Conservation (phyloP, 2,888 invertebrate species). For the Orgyia antiqua region DNA sequence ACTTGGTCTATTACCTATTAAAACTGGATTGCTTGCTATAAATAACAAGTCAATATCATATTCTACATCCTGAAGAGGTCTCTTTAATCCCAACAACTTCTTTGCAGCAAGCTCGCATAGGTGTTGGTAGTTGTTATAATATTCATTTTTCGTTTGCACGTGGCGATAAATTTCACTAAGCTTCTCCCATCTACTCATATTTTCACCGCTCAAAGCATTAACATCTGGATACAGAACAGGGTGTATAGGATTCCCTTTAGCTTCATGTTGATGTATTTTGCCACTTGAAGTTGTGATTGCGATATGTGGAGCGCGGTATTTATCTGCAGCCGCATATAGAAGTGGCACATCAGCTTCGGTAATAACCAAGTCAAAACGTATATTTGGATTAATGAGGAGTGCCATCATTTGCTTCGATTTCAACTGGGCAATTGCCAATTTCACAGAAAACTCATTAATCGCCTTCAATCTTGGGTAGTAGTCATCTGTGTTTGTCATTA, state of each 20-base stretch:
- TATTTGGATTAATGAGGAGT: slow-evolving; percentile 53
- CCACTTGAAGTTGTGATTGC: slow-evolving; percentile 70
- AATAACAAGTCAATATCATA: slow-evolving; percentile 64
- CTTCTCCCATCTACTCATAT: slow-evolving; percentile 60
- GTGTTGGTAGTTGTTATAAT: slow-evolving; percentile 53
- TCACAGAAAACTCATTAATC: slow-evolving; percentile 50
- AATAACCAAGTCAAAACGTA: slow-evolving; percentile 76
- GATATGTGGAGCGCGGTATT: slow-evolving; percentile 74
- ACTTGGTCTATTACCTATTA: slow-evolving; percentile 59
- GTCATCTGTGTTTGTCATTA: slow-evolving; percentile 58
- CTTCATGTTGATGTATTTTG: slow-evolving; percentile 63
- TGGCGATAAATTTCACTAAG: slow-evolving; percentile 48
- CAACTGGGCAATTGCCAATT: slow-evolving; percentile 57
- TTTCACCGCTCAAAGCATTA: slow-evolving; percentile 55
- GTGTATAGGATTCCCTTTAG: slow-evolving; percentile 73
- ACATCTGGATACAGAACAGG: slow-evolving; percentile 71
- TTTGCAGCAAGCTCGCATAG: slow-evolving; percentile 54
- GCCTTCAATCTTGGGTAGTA: slow-evolving; percentile 43
- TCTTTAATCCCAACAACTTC: slow-evolving; percentile 52
- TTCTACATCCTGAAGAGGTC: slow-evolving; percentile 54
- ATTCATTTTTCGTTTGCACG: slow-evolving; percentile 49
- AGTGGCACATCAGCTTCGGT: slow-evolving; percentile 74
- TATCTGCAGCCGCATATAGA: slow-evolving; percentile 69
- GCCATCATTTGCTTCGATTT: slow-evolving; percentile 61
- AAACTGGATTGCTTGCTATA: slow-evolving; percentile 52